Conservation (phyloP, 2,888 invertebrate genomes). For the Stenurella melanura region DNA sequence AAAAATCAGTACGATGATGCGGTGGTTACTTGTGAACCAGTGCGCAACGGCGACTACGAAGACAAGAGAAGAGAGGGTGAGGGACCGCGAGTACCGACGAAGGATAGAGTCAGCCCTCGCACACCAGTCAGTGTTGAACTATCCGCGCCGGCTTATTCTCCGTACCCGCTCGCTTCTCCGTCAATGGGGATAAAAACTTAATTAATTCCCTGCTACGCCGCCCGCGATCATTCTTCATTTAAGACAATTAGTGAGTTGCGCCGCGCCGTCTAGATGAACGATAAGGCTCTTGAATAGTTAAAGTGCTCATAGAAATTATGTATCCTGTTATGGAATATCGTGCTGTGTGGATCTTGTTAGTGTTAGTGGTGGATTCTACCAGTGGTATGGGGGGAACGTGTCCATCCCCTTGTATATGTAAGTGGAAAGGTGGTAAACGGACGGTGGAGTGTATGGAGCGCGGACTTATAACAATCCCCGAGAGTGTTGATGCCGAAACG, state of each 20-base stretch:
- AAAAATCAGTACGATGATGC: slow-evolving; percentile 72
- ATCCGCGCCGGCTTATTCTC: slow-evolving; percentile 32
- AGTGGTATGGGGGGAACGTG: slow-evolving; percentile 77
- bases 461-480: slow-evolving; percentile 88
- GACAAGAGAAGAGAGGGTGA: slow-evolving; percentile 73
- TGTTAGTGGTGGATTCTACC: slow-evolving; percentile 36
- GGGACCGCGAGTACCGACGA: slow-evolving; percentile 73
- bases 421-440: slow-evolving; percentile 96
- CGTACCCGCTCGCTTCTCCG: slow-evolving; percentile 15
- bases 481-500: slow-evolving; percentile 89
- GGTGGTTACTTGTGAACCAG: slow-evolving; percentile 72
- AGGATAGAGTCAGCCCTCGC: slow-evolving; percentile 70
- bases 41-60: slow-evolving; percentile 69
- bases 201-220: background rate
- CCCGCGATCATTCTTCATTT: slow-evolving; percentile 2
- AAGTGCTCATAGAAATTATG: slow-evolving; percentile 9
- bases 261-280: slow-evolving; percentile 6
- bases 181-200: slow-evolving; percentile 67
- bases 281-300: background rate
- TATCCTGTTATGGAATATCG: slow-evolving; percentile 34
- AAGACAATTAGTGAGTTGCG: slow-evolving; percentile 25
- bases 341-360: slow-evolving; percentile 40
- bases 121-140: slow-evolving; percentile 72
- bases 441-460: slow-evolving; percentile 93
- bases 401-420: slow-evolving; percentile 89